Conservation (phyloP, 2,888 invertebrate species). For the Cactoblastis cactorum region DNA sequence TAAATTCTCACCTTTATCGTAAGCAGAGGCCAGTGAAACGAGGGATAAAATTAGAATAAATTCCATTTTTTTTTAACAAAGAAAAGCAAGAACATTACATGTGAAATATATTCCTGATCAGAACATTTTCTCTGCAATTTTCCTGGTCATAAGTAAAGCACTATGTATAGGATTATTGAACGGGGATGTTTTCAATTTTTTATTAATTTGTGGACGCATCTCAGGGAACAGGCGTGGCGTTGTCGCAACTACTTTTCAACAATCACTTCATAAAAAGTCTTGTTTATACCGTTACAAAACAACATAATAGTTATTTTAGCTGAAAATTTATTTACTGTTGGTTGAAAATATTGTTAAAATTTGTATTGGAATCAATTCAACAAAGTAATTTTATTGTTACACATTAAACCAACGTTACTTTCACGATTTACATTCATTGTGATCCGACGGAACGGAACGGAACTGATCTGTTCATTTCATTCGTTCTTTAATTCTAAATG, state of each 20-base stretch:
- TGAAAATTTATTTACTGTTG: not conserved
- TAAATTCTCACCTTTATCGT: constrained; percentile 52
- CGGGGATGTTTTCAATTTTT: not conserved
- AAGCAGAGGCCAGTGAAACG: constrained; percentile 43
- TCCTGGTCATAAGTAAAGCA: not conserved
- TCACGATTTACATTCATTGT: not conserved
- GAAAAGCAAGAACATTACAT: constrained; percentile 17
- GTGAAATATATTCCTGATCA: constrained; percentile 16
- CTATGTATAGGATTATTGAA: not conserved
- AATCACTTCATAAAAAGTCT: not conserved
- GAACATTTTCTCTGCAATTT: constrained; percentile 20
- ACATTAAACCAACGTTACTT: not conserved
- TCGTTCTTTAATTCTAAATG: too few relatives aligned
- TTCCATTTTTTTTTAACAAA: constrained; percentile 44
- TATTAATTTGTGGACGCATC: not conserved
- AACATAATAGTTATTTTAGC: not conserved
- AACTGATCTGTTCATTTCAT: too few relatives aligned
- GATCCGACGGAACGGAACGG: too few relatives aligned
- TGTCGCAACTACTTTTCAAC: not conserved
- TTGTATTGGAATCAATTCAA: not conserved
- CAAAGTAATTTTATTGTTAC: not conserved
- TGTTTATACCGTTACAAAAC: not conserved
- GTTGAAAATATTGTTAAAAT: not conserved
- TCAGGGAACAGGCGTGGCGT: constrained; percentile 26
- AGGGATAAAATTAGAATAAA: constrained; percentile 51